Evolutionary conservation across 1,140 invertebrate genomes (phyloP), one percentile per base, ranked within the genome.

Genomic region (Aphis craccivora): DNA sequence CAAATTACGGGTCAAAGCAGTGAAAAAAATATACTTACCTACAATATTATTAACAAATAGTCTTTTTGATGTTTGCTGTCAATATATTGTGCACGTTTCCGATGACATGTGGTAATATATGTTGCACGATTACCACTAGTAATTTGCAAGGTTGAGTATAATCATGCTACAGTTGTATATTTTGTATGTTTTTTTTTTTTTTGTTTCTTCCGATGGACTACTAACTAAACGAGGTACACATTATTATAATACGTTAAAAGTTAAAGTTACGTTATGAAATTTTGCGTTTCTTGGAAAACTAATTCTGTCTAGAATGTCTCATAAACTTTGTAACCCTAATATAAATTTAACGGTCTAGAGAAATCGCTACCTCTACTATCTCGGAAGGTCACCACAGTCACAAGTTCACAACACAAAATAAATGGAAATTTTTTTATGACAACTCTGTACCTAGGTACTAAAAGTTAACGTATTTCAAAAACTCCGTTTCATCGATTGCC

Each of bases 271-370:
- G 86, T 48, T 87, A 48, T 87, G 86, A 48, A 51, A 87, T 87
- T 48, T 51, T n/a, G 30, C 30, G 86, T 23, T 48, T 51, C 45
- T 87, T 22, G n/a, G 18, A 30, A 87, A 83, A 83, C 76, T 37
- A 83, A 83, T 83, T 37, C 76, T 83, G 22, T 83, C 35, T 37
- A 83, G n/a, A 83, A 86, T 30, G 23, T 4, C 84, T 45, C 84
- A 43, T 86, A 86, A 86, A 86, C 37, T 86, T 86, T 43, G 40
- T 25, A 86, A 86, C 40, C 43, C 25, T 86, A 86, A 86, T 86
- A 86, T 86, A 86, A 86, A 86, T 86, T 86, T 86, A 30, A 86
- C 30, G 43, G 40, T 43, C 83, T 40, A 45, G 23, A 86, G 84
- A 86, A 86, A 86, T 86, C 37, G 40, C n/a, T 86, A 9, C 11